Evolutionary conservation across 2,113 vertebrate species (phyloP).

Genomic region (Lethenteron reissneri): DNA sequence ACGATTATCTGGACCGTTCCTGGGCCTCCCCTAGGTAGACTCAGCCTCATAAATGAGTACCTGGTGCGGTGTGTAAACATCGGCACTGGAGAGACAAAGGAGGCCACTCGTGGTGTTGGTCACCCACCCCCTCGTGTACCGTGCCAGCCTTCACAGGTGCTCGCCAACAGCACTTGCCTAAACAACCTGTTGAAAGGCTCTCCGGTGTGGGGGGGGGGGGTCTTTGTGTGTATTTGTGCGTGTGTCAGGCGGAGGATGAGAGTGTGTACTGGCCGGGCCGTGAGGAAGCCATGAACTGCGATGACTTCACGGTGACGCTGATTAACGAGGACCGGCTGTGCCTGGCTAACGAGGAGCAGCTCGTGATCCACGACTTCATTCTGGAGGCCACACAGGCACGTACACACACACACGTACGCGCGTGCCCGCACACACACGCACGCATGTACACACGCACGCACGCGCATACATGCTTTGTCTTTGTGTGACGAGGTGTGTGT

Average conservation of each 20-base stretch:
- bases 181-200: too few relatives aligned
- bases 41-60: too few relatives aligned
- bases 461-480: not conserved
- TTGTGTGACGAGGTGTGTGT: not conserved
- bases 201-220: too few relatives aligned
- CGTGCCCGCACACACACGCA: not conserved
- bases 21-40: too few relatives aligned
- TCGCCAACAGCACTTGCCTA: too few relatives aligned
- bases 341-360: slow-evolving; percentile 93
- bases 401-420: not conserved
- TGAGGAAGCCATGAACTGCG: slow-evolving; percentile 95
- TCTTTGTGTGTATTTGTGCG: too few relatives aligned
- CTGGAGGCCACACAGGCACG: slow-evolving; percentile 71
- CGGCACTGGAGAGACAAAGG: too few relatives aligned
- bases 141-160: too few relatives aligned
- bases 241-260: slow-evolving; percentile 68
- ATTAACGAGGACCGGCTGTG: slow-evolving; percentile 97
- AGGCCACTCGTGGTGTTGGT: too few relatives aligned
- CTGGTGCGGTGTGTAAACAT: too few relatives aligned
- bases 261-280: slow-evolving; percentile 98
- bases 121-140: too few relatives aligned
- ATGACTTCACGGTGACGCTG: slow-evolving; percentile 92
- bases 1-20: too few relatives aligned
- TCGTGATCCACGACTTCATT: slow-evolving; percentile 98
- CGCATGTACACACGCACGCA: not conserved